Base-by-base conservation (phyloP, 2,113 vertebrate genomes). In the Callospermophilus lateralis region DNA sequence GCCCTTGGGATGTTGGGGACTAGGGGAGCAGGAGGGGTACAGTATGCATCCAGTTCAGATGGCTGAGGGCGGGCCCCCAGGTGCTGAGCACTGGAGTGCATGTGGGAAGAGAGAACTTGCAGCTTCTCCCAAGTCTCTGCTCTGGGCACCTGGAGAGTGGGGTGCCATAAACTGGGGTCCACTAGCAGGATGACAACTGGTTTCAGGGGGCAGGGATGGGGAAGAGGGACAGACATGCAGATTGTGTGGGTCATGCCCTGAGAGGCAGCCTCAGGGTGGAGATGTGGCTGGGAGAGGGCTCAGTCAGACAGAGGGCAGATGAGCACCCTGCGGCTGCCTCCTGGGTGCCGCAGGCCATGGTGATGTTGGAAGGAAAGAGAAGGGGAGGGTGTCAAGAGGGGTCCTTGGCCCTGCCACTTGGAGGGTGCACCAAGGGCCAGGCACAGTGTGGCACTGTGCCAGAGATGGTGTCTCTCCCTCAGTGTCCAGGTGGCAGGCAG, bases 381-480 rank as follows among this genome's bases (percentile, higher is more conserved):
- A 51, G n/a, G 0, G 6, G 39, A n/a, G n/a, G 4, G 58, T 28
- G 55, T 4, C 51, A 53, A 53, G 51, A 53, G 13, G 51, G 51
- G 51, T 53, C 51, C 51, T 53, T 15, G 51, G 51, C 51, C 51
- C 51, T 53, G 16, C 42, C 6, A 20, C 19, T 32, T 20, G n/a
- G 91, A 63, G 48, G 61, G 3, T 37, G 48, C 39, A 16, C 5
- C 0, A 20, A 6, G 16, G 37, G 3, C 30, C 22, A 42, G 51
- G 10, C 20, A 0, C 0, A 0, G 48, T 0, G 34, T 10, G 30
- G 42, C 39, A 1, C 24, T 15, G n/a, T 8, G 8, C 83, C 73
- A 37, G 67, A 34, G 13, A 26, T 22, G 42, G 58, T 6, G 7
- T 48, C 1, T 0, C 1, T 32, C 9, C 45, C n/a, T 28, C 0